phyloP scores from a whole-genome alignment of 2,797 vertebrate genomes.

The Clarias fuscus region DNA sequence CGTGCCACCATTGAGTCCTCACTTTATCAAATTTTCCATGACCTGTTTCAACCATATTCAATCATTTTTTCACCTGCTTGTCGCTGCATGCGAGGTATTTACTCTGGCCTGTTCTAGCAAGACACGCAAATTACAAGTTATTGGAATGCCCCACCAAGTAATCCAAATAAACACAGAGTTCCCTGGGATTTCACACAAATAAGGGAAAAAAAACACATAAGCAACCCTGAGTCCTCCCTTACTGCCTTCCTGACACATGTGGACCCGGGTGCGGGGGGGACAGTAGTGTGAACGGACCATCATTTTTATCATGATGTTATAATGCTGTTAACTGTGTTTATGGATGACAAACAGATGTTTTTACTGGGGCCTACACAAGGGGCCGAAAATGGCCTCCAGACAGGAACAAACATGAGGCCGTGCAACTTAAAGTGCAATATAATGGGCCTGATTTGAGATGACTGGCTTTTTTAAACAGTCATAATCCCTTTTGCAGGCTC shows the following conservation, averaged over 20 bases:
- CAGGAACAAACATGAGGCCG: constrained; percentile 55
- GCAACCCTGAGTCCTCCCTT: constrained; percentile 22
- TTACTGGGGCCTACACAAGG: constrained; percentile 42
- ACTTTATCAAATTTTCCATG: not conserved
- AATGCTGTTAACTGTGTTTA: constrained; percentile 53
- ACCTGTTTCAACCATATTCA: not conserved
- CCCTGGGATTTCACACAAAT: constrained; percentile 33
- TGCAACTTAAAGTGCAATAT: constrained; percentile 54
- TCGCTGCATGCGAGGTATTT: constrained; percentile 56
- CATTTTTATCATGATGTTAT: constrained; percentile 54
- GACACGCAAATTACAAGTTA: constrained; percentile 37
- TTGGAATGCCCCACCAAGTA: constrained; percentile 45
- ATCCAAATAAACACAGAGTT: constrained; percentile 43
- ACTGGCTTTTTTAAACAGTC: constrained; percentile 61
- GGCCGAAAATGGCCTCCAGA: constrained; percentile 57
- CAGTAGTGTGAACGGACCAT: constrained; percentile 29
- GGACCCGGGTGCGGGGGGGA: constrained; percentile 6
- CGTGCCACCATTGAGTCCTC: too few species aligned
- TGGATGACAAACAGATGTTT: constrained; percentile 57
- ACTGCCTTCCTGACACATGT: constrained; percentile 37
- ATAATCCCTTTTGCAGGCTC: constrained; percentile 59
- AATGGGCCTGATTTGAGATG: constrained; percentile 59
- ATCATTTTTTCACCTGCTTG: constrained; percentile 36
- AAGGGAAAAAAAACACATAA: not conserved
- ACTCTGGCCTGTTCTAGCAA: constrained; percentile 38